phyloP scores from a whole-genome alignment of 2,113 vertebrate species.

The Phylloscopus whistleri region DNA sequence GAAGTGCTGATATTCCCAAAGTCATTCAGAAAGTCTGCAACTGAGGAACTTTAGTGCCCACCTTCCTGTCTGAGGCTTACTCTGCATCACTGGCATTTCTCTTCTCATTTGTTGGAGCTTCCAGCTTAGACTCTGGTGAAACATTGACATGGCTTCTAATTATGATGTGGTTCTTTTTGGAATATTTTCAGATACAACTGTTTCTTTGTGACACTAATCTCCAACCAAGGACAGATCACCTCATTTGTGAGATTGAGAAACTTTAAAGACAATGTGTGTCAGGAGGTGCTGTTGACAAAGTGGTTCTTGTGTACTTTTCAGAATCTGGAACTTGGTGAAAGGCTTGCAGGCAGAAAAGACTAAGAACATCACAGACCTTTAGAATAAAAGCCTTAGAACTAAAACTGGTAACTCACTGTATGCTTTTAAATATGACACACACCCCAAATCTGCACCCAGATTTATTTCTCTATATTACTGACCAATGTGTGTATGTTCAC shows the following conservation, averaged over 20 bases:
- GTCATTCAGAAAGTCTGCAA: background rate
- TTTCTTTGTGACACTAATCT: background rate
- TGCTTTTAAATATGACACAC: background rate
- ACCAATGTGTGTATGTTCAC: accelerated
- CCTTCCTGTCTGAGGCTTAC: background rate
- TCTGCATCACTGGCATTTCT: background rate
- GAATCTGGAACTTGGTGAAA: background rate
- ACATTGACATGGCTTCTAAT: background rate
- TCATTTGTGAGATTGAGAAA: accelerated
- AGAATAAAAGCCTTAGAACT: background rate
- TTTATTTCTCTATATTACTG: background rate
- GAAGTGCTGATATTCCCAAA: background rate
- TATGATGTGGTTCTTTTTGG: background rate
- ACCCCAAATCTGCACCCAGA: background rate
- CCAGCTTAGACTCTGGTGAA: background rate
- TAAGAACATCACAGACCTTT: background rate
- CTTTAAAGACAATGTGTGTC: background rate
- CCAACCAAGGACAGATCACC: background rate
- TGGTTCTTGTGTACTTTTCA: background rate
- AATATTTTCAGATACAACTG: background rate
- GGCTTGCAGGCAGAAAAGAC: background rate
- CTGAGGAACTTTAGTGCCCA: background rate
- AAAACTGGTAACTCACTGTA: background rate
- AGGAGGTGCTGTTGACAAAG: background rate
- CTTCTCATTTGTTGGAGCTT: background rate